Percentiles rank a stretch among this genome's conserved stretches.
phyloP scores from a whole-genome alignment of 2,113 vertebrate genomes.

The Rhynchomys soricoides region DNA sequence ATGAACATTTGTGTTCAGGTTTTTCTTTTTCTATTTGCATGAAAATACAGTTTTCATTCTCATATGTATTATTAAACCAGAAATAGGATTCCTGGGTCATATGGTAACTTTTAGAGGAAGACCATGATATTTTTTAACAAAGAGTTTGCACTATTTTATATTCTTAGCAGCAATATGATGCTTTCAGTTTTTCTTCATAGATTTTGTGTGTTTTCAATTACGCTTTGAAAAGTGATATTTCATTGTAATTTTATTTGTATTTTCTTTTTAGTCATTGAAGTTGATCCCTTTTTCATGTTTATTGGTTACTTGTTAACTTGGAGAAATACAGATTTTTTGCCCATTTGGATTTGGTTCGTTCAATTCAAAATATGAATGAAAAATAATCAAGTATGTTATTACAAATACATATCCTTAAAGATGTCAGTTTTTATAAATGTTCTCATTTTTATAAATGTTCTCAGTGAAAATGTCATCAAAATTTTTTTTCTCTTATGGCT shows the following conservation, averaged over 20 bases:
- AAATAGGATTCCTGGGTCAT: conserved; percentile 8
- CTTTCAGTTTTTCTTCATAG: neutral
- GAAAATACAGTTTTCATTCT: conserved; percentile 27
- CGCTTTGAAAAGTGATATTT: neutral
- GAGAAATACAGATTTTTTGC: conserved; percentile 6
- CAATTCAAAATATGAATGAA: neutral
- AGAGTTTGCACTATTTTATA: neutral
- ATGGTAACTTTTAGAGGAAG: neutral
- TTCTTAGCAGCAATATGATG: neutral
- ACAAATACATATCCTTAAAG: neutral
- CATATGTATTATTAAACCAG: neutral
- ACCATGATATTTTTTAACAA: neutral
- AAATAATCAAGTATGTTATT: neutral
- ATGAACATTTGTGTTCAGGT: neutral
- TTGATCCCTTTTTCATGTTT: neutral
- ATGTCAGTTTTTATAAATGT: neutral
- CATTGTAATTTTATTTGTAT: neutral
- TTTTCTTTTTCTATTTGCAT: conserved; percentile 22
- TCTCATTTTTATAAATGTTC: neutral
- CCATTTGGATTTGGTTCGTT: neutral
- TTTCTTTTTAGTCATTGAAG: neutral
- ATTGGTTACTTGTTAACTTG: neutral
- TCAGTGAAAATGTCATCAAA: neutral
- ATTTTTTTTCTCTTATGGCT: neutral
- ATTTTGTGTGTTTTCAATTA: neutral